Evolutionary conservation across 2,113 vertebrate genomes (phyloP).

Genomic region (Apaloderma vittatum): DNA sequence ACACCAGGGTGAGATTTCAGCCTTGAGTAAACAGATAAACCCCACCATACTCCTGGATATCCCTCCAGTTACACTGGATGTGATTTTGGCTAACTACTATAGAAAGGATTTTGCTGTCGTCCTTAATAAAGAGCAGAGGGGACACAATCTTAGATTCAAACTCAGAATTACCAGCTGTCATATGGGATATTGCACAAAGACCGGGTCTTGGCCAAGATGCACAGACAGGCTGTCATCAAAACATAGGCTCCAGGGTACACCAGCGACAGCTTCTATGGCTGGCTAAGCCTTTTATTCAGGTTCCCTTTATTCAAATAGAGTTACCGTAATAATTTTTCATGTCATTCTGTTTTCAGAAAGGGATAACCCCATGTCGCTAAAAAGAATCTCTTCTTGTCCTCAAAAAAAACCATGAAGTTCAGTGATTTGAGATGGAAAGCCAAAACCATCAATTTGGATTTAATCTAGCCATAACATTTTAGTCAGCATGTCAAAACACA

Average conservation of each 20-base stretch:
- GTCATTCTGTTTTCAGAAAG: background rate
- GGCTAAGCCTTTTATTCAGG: background rate
- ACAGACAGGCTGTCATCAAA: background rate
- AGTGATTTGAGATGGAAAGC: background rate
- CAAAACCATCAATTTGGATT: background rate
- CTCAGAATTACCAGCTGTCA: background rate
- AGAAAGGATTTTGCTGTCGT: background rate
- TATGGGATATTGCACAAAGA: background rate
- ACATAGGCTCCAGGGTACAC: accelerated
- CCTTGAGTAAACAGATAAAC: background rate
- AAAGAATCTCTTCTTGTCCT: background rate
- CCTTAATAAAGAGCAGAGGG: background rate
- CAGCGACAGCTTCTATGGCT: background rate
- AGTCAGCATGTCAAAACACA: background rate
- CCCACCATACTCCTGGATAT: background rate
- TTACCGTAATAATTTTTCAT: background rate
- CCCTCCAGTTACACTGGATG: background rate
- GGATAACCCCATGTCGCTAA: background rate
- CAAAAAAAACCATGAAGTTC: background rate
- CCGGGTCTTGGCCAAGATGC: background rate
- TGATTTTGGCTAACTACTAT: background rate
- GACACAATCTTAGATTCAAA: background rate
- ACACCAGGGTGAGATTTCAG: background rate
- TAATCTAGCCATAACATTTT: background rate
- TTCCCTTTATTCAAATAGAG: background rate